phyloP scores from a whole-genome alignment of 2,797 vertebrate genomes.

The Darevskia nairensis region DNA sequence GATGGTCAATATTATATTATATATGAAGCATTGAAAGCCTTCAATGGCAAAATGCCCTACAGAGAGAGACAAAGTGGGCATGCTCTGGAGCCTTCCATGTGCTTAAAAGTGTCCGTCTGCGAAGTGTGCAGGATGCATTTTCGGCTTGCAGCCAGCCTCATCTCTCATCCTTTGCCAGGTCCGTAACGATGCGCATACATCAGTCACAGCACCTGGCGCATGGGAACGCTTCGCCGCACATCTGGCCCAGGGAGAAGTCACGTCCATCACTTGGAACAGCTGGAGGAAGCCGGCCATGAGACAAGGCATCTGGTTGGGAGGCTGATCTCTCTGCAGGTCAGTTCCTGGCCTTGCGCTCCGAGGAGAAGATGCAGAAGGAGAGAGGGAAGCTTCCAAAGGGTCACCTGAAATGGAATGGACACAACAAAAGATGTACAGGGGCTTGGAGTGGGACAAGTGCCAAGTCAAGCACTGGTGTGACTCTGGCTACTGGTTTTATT shows the following conservation, averaged over 20 bases:
- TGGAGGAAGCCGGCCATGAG: slow-evolving; percentile 22
- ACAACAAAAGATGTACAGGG: background rate
- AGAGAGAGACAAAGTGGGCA: too few species aligned
- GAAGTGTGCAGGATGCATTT: background rate
- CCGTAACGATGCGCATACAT: slow-evolving; percentile 1
- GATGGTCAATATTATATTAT: background rate
- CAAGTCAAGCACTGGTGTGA: too few species aligned
- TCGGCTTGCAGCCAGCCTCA: background rate
- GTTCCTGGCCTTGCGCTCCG: background rate
- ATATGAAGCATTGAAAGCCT: too few species aligned
- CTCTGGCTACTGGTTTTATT: background rate
- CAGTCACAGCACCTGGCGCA: slow-evolving; percentile 11
- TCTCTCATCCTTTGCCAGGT: slow-evolving; percentile 21
- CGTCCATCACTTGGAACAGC: slow-evolving; percentile 13
- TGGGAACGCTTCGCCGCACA: background rate
- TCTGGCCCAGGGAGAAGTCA: slow-evolving; percentile 21
- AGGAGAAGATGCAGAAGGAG: background rate
- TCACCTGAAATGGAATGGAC: background rate
- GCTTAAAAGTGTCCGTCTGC: background rate
- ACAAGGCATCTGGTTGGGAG: slow-evolving; percentile 8
- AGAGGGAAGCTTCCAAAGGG: background rate
- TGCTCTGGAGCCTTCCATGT: too few species aligned
- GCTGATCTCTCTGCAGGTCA: background rate
- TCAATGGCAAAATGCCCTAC: background rate
- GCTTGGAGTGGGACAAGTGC: background rate